These are phyloP conservation scores for Lissocephala sabroskyi DNA, from an alignment of 2,888 invertebrate species.

Conservation along the genomic window DNA sequence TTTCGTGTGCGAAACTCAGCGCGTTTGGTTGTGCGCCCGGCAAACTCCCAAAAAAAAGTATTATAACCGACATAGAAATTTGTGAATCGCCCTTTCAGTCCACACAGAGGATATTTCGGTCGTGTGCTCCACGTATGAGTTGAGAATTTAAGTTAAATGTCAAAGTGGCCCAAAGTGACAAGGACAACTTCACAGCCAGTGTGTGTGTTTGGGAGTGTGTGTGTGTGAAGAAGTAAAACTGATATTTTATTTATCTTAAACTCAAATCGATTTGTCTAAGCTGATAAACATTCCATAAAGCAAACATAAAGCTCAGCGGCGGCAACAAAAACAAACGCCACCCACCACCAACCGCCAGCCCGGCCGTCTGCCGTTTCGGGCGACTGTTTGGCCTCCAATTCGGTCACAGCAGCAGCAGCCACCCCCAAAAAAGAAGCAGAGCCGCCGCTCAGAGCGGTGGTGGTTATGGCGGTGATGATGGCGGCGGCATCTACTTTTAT, in stretches of 20 bases:
- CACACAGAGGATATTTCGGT: neutral
- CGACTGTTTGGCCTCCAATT: no score
- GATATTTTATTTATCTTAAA: conserved; percentile 13
- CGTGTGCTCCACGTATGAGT: no score
- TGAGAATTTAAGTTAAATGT: neutral
- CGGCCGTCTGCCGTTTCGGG: no score
- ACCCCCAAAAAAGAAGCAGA: conserved; percentile 5
- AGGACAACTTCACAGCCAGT: neutral
- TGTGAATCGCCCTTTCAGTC: neutral
- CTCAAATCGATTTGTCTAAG: conserved; percentile 21
- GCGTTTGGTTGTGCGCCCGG: conserved; percentile 62
- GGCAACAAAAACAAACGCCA: conserved; percentile 19
- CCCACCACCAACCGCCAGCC: conserved; percentile 11
- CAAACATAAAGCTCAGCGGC: conserved; percentile 14
- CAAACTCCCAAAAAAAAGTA: conserved; percentile 12
- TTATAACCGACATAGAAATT: no score
- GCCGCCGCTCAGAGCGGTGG: no score
- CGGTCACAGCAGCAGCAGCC: conserved; percentile 13
- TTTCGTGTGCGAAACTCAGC: conserved; percentile 68
- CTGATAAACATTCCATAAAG: conserved; percentile 9
- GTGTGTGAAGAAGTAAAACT: neutral
- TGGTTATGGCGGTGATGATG: conserved; percentile 16
- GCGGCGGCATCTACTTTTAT: no score
- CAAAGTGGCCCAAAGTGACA: neutral
- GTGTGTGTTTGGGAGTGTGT: neutral